A percentile compares a stretch with the other conserved stretches of the same genome.
These are phyloP conservation scores for Fregetta grallaria DNA, from an alignment of 2,113 vertebrate species.

Conservation along the genomic window DNA sequence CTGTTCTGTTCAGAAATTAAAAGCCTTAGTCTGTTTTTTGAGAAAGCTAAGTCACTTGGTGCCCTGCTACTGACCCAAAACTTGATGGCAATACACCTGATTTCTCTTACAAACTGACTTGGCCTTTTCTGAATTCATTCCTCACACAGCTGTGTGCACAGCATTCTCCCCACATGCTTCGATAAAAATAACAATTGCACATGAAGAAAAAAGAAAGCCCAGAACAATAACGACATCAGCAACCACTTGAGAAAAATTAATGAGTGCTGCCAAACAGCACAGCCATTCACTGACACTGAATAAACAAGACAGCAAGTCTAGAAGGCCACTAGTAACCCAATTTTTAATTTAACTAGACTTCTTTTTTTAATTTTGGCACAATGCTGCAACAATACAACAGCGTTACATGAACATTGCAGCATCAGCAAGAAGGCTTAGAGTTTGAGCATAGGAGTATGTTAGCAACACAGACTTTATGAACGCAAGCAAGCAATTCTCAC, in stretches of 20 bases:
- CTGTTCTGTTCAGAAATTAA: neutral
- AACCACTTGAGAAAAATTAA: neutral
- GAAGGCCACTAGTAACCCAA: neutral
- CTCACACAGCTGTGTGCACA: neutral
- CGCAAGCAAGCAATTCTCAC: neutral
- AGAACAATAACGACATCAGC: neutral
- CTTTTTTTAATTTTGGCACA: neutral
- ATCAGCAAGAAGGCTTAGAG: neutral
- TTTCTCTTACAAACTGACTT: constrained; percentile 9
- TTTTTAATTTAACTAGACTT: neutral
- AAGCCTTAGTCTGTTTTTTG: neutral
- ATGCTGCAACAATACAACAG: neutral
- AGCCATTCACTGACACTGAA: neutral
- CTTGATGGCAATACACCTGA: constrained; percentile 33
- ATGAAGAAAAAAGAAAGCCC: neutral
- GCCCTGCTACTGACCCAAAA: constrained; percentile 46
- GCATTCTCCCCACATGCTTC: neutral
- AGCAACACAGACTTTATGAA: neutral
- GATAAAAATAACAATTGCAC: neutral
- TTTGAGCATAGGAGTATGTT: neutral
- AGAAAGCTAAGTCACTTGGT: constrained; percentile 4
- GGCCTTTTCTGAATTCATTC: neutral
- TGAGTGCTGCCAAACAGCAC: neutral
- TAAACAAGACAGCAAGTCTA: neutral
- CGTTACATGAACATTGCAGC: neutral